These are phyloP conservation scores for Bubo scandiacus DNA, from an alignment of 2,113 vertebrate species.

Conservation along the genomic window DNA sequence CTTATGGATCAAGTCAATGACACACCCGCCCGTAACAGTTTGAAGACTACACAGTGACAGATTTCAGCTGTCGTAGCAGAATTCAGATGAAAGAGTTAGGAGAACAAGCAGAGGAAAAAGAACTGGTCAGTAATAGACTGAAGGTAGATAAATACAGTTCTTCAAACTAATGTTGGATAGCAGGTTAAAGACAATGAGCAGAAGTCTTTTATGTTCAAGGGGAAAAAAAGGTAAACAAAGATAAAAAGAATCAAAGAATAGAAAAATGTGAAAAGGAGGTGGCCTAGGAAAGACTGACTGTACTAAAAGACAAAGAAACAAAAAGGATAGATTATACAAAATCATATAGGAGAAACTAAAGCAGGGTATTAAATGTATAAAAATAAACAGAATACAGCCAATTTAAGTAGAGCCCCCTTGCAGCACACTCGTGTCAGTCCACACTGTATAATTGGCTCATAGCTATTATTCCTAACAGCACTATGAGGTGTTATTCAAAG, in stretches of 20 bases:
- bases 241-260: background rate
- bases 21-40: background rate
- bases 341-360: background rate
- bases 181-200: background rate
- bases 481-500: constrained; percentile 48
- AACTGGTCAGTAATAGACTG: constrained; percentile 29
- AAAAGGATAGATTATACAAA: background rate
- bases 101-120: constrained; percentile 23
- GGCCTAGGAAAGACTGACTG: background rate
- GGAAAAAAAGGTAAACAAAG: background rate
- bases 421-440: constrained; percentile 7
- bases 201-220: background rate
- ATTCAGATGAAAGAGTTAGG: constrained; percentile 50
- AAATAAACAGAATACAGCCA: constrained; percentile 23
- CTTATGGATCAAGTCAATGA: constrained; percentile 13
- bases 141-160: background rate
- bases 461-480: constrained; percentile 47
- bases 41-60: constrained; percentile 36
- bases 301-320: background rate
- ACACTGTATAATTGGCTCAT: constrained; percentile 26
- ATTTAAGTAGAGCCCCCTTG: background rate
- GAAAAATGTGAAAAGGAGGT: background rate
- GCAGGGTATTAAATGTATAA: background rate
- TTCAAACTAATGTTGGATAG: background rate
- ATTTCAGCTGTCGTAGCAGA: background rate